Evolutionary conservation across 2,888 invertebrate species (phyloP), one percentile per base, ranked within the genome.

Genomic region (Gastrophysa polygoni): DNA sequence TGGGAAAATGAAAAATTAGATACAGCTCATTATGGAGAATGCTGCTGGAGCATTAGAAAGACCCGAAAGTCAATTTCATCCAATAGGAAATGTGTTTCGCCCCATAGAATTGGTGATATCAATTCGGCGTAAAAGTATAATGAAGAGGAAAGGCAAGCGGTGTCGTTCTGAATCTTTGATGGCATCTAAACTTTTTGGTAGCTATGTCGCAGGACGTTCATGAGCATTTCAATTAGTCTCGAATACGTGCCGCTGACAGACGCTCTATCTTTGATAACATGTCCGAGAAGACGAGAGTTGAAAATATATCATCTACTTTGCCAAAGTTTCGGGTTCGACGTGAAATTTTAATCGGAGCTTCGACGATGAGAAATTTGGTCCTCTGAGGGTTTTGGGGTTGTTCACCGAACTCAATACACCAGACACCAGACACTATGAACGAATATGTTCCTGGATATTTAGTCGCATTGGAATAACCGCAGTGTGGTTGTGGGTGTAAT

Each of bases 81-180:
- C n/a, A n/a, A n/a, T n/a, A n/a, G n/a, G n/a, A n/a, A n/a, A n/a
- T n/a, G n/a, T n/a, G n/a, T n/a, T n/a, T n/a, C n/a, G n/a, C n/a
- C 24, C 24, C 24, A 3, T 24, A 24, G 7, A 24, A 24, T 24
- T 5, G 24, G 7, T 24, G 24, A 7, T 7, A 24, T 7, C 24
- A 24, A 5, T 24, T 48, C 8, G 49, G n/a, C 49, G 64, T 74
- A 68, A 73, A 74, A 74, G 69, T 71, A 64, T 73, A 73, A 72
- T 71, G 72, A 72, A 72, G 69, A 67, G 71, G 65, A 72, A 70
- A 68, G 71, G 70, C 66, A 68, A 71, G 71, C 73, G 68, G 66
- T 69, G 70, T 72, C 69, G 65, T 61, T 66, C 67, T 70, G 62
- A 70, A 73, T 73, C 71, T 74, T 74, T 72, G 71, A 74, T 73